phyloP scores from a whole-genome alignment of 1,140 invertebrate genomes.

The Lucilia cuprina region DNA sequence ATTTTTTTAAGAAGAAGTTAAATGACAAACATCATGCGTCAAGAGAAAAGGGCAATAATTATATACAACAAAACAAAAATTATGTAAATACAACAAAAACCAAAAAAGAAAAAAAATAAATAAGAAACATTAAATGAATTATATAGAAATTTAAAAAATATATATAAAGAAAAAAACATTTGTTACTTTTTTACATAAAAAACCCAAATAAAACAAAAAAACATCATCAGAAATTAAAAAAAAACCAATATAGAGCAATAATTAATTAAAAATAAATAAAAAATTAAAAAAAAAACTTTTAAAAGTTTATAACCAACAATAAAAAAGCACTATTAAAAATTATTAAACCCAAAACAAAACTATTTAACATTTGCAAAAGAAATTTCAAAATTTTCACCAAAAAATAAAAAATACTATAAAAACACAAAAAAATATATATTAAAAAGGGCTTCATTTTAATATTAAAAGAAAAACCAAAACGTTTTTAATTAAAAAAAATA shows the following conservation, averaged over 20 bases:
- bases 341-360: neutral
- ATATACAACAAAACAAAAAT: conserved; percentile 18
- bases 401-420: neutral
- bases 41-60: conserved; percentile 34
- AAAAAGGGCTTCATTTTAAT: conserved; percentile 31
- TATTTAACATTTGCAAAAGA: neutral
- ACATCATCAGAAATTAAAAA: conserved; percentile 17
- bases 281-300: neutral
- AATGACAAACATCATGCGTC: conserved; percentile 28
- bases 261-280: neutral
- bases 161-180: conserved; percentile 9
- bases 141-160: neutral
- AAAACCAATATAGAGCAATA: conserved; percentile 26
- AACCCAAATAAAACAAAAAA: neutral
- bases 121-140: neutral
- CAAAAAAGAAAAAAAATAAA: neutral
- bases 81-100: conserved; percentile 17
- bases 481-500: conserved; percentile 23
- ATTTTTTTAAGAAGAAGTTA: conserved; percentile 9
- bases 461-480: neutral
- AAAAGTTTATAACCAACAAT: too few relatives aligned
- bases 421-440: neutral
- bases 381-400: conserved; percentile 16
- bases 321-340: neutral
- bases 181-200: conserved; percentile 33